phyloP scores from a whole-genome alignment of 1,140 invertebrate species.

The Dendroctonus ponderosae region DNA sequence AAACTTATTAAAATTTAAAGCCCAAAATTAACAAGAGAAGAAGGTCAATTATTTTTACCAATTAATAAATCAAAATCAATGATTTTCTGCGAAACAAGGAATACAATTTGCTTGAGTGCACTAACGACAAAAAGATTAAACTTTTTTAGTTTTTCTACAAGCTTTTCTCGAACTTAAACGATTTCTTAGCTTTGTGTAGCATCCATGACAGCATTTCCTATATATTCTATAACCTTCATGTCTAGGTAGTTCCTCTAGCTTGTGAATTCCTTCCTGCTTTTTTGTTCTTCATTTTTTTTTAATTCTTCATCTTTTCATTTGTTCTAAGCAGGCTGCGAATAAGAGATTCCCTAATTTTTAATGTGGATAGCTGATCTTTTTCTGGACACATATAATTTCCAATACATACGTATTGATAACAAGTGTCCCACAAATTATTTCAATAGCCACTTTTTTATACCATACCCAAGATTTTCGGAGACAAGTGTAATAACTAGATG shows the following conservation, averaged over 20 bases:
- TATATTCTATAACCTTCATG: background rate
- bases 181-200: background rate
- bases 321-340: background rate
- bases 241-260: background rate
- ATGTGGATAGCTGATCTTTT: background rate
- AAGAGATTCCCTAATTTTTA: background rate
- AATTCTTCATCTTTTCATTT: background rate
- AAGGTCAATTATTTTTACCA: no score
- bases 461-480: background rate
- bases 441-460: constrained; percentile 1
- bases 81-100: no score
- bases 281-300: background rate
- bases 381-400: background rate
- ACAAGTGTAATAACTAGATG: background rate
- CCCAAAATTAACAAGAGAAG: no score
- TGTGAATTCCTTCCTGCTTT: background rate
- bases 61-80: no score
- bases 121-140: no score
- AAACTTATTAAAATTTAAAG: no score
- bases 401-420: background rate
- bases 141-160: no score
- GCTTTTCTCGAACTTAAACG: no score
- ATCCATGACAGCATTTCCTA: background rate
- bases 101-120: no score
- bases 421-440: background rate